Evolutionary conservation across 2,113 vertebrate genomes (phyloP), one percentile per base, ranked within the genome.

Genomic region (Podocnemis expansa): DNA sequence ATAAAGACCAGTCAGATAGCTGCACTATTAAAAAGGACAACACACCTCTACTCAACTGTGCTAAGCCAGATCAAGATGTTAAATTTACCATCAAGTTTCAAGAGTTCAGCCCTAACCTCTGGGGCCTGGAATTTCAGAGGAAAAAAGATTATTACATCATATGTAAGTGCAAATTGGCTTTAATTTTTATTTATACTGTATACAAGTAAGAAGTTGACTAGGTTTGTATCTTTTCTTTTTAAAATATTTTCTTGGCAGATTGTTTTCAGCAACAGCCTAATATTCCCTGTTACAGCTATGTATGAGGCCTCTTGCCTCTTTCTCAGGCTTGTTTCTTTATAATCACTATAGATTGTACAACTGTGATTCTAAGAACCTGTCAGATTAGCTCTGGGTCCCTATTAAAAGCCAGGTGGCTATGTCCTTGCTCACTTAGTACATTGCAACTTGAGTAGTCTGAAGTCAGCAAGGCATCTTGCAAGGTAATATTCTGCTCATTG

Each of bases 31-130:
- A 99, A 97, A 99, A 99, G 96, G 99, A 99, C 47, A 99, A 99
- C 95, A 99, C 99, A 29, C 99, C 99, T 81, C 98, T 99, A 58
- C 99, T 99, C 97, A 99, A 99, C 98, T 99, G 99, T 92, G 99
- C 99, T 97, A 99, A 98, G 92, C 99, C 99, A 87, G 99, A 99
- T 98, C 99, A 99, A 98, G 99, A 99, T 80, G 99, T 99, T 96
- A 99, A 99, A 96, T 99, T 99, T 98, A 99, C 99, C 84, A 99
- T 99, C 97, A 99, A 99, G 98, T 99, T 99, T 98, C 99, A 99
- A 97, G 99, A 99, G 97, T 99, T 99, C 98, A 99, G 99, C 97
- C 99, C 99, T 91, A 99, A 99, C 93, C 98, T 99, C 31, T 99
- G 99, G 99, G 99, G 99, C 60, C 97, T 99, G 97, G 99, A 99